These are phyloP conservation scores for Cosmorhoe ocellata DNA, from an alignment of 2,888 invertebrate species.

Conservation along the genomic window DNA sequence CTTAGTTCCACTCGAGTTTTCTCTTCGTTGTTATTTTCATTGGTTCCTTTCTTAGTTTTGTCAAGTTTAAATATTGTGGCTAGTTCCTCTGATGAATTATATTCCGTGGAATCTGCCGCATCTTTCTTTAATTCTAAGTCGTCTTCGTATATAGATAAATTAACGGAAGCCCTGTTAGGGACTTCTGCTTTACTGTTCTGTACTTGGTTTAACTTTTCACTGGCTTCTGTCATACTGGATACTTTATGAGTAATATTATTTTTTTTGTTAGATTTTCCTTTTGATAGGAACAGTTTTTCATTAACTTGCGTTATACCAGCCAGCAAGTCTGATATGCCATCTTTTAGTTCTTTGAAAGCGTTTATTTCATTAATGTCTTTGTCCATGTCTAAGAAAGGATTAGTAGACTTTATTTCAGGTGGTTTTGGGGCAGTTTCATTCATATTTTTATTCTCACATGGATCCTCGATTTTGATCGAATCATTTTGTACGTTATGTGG, in stretches of 20 bases:
- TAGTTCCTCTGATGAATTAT: conserved; percentile 85
- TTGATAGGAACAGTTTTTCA: conserved; percentile 68
- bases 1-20: conserved; percentile 64
- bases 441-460: conserved; percentile 31
- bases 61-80: conserved; percentile 84
- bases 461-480: conserved; percentile 46
- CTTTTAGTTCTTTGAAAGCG: conserved; percentile 76
- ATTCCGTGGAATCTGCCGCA: conserved; percentile 78
- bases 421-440: conserved; percentile 35
- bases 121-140: conserved; percentile 69
- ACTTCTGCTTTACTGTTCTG: conserved; percentile 50
- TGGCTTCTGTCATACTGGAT: conserved; percentile 58
- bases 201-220: conserved; percentile 60
- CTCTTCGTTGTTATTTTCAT: conserved; percentile 46
- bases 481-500: conserved; percentile 57
- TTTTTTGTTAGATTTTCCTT: conserved; percentile 43
- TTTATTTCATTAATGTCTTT: conserved; percentile 74
- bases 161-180: conserved; percentile 62
- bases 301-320: conserved; percentile 78
- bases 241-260: conserved; percentile 39
- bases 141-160: conserved; percentile 73
- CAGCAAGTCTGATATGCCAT: conserved; percentile 77
- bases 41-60: conserved; percentile 44
- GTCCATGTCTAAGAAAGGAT: conserved; percentile 67
- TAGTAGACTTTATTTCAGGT: conserved; percentile 57